A percentile compares a stretch with the other conserved stretches of the same genome.
Evolutionary conservation across 2,888 invertebrate species (phyloP).

Genomic region (Tachina fera): DNA sequence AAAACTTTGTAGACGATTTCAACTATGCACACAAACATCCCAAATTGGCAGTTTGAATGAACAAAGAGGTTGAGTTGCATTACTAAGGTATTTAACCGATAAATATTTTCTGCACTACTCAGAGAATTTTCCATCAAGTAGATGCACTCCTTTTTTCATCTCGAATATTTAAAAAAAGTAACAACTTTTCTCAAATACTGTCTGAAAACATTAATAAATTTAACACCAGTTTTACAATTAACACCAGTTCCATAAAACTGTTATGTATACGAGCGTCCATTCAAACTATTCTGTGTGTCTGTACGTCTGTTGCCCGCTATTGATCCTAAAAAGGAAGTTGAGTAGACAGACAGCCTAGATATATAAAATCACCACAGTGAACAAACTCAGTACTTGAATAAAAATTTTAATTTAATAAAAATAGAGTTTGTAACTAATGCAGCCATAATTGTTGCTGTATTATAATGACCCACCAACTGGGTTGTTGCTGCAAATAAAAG

Average conservation of each 20-base stretch:
- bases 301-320: conserved; percentile 44
- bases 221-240: conserved; percentile 60
- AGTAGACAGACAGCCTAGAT: conserved; percentile 61
- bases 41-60: too few species aligned
- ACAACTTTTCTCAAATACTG: conserved; percentile 5
- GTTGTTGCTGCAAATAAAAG: conserved; percentile 10
- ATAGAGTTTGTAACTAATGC: conserved; percentile 54
- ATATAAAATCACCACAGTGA: conserved; percentile 24
- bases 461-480: conserved; percentile 57
- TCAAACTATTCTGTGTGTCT: not conserved
- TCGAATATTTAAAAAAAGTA: not conserved
- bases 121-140: not conserved
- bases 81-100: too few species aligned
- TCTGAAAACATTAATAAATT: conserved; percentile 25
- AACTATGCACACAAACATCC: too few species aligned
- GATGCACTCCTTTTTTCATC: not conserved
- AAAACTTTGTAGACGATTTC: too few species aligned
- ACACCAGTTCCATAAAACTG: conserved; percentile 58
- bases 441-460: conserved; percentile 49
- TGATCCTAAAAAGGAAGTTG: conserved; percentile 66
- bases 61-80: too few species aligned
- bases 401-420: conserved; percentile 3
- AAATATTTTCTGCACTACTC: too few species aligned
- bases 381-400: conserved; percentile 19
- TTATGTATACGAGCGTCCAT: conserved; percentile 8